Base-by-base conservation (phyloP, 2,113 vertebrate species). In the Anolis carolinensis region DNA sequence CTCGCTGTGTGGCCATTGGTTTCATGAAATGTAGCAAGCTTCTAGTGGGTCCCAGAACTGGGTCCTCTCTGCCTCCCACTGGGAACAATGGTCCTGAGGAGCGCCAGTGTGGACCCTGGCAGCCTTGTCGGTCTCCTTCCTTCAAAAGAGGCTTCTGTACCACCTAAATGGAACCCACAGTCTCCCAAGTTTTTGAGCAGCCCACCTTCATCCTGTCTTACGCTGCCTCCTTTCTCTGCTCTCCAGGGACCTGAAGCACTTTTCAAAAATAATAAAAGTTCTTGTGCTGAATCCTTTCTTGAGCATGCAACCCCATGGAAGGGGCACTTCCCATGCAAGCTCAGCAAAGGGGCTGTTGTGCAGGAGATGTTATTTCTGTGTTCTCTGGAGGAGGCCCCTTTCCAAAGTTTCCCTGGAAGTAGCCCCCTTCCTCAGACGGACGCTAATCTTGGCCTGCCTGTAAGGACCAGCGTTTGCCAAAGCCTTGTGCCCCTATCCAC, bases 161-260 rank as follows among this genome's bases (percentile, higher is more conserved):
- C 48, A 16, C 20, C 14, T 18, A n/a, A 62, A 20, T 44, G 65
- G 27, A 79, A 62, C 34, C 36, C 20, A 59, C 14, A 62, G 32
- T 27, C 32, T 25, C 65, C 11, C 63, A 70, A 25, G 30, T 10
- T 30, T 21, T 39, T 48, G 34, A 63, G 25, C 36, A 82, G 36
- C 8, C 62, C n/a, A 23, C 25, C 27, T 16, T 39, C 21, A 30
- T 27, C 39, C 25, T 8, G 4, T 10, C 21, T 34, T 25, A 68
- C 55, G 25, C 16, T 70, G 30, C 9, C 70, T 36, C 67, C 10
- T 34, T 80, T 59, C 70, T 39, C 25, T 16, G 59, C 72, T 70
- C 5, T 90, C 0, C 86, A 67, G 90, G 77, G 65, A 32, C 21
- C 82, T 84, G 50, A 74, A 88, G 92, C 81, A 65, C 85, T 85